Conservation (phyloP, 2,797 vertebrate species). For the Anguilla obscura region DNA sequence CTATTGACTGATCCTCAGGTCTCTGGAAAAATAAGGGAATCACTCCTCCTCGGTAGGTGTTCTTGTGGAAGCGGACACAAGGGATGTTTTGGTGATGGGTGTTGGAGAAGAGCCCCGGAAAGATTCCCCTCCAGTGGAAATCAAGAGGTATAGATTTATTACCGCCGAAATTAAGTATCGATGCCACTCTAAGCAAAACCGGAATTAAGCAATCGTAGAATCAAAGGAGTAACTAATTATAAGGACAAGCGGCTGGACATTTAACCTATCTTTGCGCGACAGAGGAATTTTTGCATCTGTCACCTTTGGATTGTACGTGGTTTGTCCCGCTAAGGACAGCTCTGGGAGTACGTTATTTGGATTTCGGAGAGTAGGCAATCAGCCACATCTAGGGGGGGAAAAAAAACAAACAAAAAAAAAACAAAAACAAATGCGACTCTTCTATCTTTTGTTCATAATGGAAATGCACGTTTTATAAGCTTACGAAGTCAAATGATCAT, state of each 20-base stretch:
- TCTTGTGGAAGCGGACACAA: constrained; percentile 40
- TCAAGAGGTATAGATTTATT: constrained; percentile 46
- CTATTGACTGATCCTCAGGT: constrained; percentile 50
- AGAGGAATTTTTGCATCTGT: constrained; percentile 33
- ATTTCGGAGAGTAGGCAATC: constrained; percentile 43
- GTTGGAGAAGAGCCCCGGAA: constrained; percentile 59
- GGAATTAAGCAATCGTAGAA: constrained; percentile 46
- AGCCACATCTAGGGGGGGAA: constrained; percentile 7
- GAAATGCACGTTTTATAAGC: constrained; percentile 11
- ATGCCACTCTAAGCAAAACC: constrained; percentile 39
- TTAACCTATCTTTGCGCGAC: constrained; percentile 24
- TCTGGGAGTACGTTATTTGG: constrained; percentile 25
- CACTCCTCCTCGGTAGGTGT: constrained; percentile 41
- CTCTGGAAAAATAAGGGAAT: constrained; percentile 34
- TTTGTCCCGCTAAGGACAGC: constrained; percentile 51
- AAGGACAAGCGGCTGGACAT: constrained; percentile 27
- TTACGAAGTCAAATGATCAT: constrained; percentile 57
- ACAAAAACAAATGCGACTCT: constrained; percentile 33
- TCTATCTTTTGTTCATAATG: constrained; percentile 37
- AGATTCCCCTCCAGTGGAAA: constrained; percentile 52
- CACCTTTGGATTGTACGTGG: constrained; percentile 54
- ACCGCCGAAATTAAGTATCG: constrained; percentile 51
- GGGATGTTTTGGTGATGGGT: constrained; percentile 68
- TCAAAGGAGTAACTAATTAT: constrained; percentile 46
- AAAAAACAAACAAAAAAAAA: too few species aligned